Percentiles rank a stretch among this genome's conserved stretches.
phyloP scores from a whole-genome alignment of 2,888 invertebrate genomes.

The Parnassius orleans region DNA sequence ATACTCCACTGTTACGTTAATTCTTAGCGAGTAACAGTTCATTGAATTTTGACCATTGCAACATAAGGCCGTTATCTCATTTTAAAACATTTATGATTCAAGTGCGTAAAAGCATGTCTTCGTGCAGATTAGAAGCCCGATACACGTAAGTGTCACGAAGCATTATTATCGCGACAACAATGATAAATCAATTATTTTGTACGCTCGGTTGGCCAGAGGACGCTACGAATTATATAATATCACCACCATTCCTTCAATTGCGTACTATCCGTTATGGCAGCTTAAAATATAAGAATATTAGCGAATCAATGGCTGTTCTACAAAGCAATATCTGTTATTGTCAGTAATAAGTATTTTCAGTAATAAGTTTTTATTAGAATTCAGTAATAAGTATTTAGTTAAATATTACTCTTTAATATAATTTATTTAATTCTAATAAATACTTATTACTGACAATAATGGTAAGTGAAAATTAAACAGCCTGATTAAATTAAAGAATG shows the following conservation, averaged over 20 bases:
- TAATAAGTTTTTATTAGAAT: too few relatives aligned
- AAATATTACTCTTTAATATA: too few relatives aligned
- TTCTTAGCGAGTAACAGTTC: background rate
- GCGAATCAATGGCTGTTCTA: background rate
- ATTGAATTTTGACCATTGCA: background rate
- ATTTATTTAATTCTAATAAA: too few relatives aligned
- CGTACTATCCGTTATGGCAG: constrained; percentile 12
- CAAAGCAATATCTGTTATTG: too few relatives aligned
- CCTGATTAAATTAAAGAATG: too few relatives aligned
- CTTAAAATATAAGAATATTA: background rate
- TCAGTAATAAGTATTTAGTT: too few relatives aligned
- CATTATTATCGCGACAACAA: constrained; percentile 21
- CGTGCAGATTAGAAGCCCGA: constrained; percentile 12
- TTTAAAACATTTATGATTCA: background rate
- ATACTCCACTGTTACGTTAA: background rate
- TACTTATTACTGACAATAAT: too few relatives aligned
- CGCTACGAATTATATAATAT: constrained; percentile 3
- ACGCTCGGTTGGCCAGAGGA: constrained; percentile 7
- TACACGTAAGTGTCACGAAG: constrained; percentile 11
- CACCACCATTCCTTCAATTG: constrained; percentile 10
- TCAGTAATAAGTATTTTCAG: too few relatives aligned
- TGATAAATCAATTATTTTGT: constrained; percentile 28
- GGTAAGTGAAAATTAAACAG: too few relatives aligned
- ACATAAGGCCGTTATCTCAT: constrained; percentile 7
- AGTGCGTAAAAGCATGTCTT: constrained; percentile 17